Percentiles rank a stretch among this genome's conserved stretches.
These are phyloP conservation scores for Xanthostigma xanthostigma DNA, from an alignment of 2,888 invertebrate species.

Conservation along the genomic window DNA sequence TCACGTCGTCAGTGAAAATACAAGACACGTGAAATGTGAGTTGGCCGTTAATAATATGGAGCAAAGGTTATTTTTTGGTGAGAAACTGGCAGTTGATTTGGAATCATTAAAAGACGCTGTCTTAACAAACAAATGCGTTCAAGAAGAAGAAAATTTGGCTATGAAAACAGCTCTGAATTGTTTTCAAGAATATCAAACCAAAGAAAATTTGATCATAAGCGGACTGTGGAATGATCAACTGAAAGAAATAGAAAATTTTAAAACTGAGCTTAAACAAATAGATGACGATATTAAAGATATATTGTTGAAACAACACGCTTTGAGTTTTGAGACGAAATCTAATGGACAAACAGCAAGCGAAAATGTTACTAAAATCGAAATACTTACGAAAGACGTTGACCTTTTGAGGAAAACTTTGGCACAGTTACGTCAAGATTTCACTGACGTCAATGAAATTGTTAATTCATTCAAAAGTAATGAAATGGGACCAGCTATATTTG, in stretches of 20 bases:
- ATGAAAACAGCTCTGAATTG: conserved; percentile 20
- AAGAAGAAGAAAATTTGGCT: conserved; percentile 13
- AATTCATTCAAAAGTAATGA: too few relatives aligned
- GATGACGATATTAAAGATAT: conserved; percentile 25
- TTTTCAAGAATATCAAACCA: conserved; percentile 22
- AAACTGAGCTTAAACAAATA: conserved; percentile 16
- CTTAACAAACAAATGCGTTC: conserved; percentile 9
- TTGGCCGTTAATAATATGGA: neutral
- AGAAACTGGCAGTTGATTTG: conserved; percentile 11
- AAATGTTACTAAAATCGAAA: conserved; percentile 35
- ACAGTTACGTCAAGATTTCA: conserved; percentile 31
- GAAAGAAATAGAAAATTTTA: conserved; percentile 19
- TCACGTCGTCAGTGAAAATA: neutral
- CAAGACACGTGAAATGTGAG: neutral
- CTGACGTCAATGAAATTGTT: conserved; percentile 20
- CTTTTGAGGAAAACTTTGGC: conserved; percentile 27
- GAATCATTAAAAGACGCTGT: conserved; percentile 10
- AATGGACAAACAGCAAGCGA: conserved; percentile 34
- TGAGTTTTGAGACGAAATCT: conserved; percentile 34
- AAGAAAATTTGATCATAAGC: conserved; percentile 25
- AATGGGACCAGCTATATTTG: too few relatives aligned
- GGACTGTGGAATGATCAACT: conserved; percentile 28
- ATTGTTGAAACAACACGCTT: conserved; percentile 28
- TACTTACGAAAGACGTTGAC: conserved; percentile 27
- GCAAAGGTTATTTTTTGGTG: neutral